Base-by-base conservation (phyloP, 2,888 invertebrate species). In the Escarpia spicata region DNA sequence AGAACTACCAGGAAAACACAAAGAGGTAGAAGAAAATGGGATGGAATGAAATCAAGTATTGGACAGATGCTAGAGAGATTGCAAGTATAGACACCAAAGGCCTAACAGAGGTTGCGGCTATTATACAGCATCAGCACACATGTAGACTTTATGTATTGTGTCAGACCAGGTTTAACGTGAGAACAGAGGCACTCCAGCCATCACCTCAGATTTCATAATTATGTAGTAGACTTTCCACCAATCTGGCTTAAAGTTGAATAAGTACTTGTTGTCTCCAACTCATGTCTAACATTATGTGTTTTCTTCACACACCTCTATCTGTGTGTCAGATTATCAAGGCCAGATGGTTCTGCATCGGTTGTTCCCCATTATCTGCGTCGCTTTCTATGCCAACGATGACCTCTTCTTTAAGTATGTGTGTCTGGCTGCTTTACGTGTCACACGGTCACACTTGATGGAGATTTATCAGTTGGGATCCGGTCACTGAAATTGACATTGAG, bases 331-430 rank as follows among this genome's bases (percentile, higher is more conserved):
- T 3, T 75, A 26, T 75, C n/a, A n/a, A 6, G 75, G 75, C 75
- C 75, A 26, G 26, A 26, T 75, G 75, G 19, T 75, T 75, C 75
- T n/a, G 75, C 75, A 19, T 75, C 75, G 19, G 75, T 75, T 19
- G 60, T 60, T 26, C 26, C 26, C 75, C 75, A 19, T n/a, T 75
- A 26, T n/a, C n/a, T 6, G 26, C 6, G 75, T 19, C 6, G 6
- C n/a, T 75, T 26, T 75, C 19, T 75, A 26, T 75, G n/a, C 19
- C 6, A 19, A 26, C n/a, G 26, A 6, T 75, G 75, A 75, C 75
- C 75, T 75, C 75, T 75, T 75, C 75, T 75, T 75, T 75, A 75
- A 75, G 19, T 75, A 75, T 75, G 75, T 60, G 60, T 75, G 75
- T 75, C 75, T 75, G 75, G 26, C 19, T 75, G 75, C 75, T 75